These are phyloP conservation scores for Gymnoscopelus microlampas DNA, from an alignment of 2,797 vertebrate genomes.

Conservation along the genomic window DNA sequence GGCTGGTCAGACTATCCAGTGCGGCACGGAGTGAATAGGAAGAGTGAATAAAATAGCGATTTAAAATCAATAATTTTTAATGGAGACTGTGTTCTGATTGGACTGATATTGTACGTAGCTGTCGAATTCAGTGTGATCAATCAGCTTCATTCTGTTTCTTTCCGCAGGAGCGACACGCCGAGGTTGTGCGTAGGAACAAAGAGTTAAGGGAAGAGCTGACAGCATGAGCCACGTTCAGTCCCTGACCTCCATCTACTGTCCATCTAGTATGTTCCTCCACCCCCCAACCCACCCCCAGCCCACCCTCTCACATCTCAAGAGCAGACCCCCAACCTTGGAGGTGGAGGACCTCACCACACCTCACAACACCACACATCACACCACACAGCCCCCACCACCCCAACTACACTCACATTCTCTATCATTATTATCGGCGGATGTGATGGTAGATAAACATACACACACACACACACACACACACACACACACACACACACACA, in stretches of 20 bases:
- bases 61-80: no score
- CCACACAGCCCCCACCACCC: slow-evolving; percentile 59
- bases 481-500: no score
- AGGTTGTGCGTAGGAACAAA: slow-evolving; percentile 96
- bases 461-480: slow-evolving; percentile 20
- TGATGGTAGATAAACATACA: slow-evolving; percentile 51
- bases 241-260: slow-evolving; percentile 54
- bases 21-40: no score
- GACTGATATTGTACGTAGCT: no score
- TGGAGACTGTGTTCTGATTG: no score
- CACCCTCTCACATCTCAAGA: slow-evolving; percentile 48
- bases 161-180: slow-evolving; percentile 90
- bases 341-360: slow-evolving; percentile 60
- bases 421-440: slow-evolving; percentile 72
- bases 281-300: slow-evolving; percentile 35
- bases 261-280: slow-evolving; percentile 47
- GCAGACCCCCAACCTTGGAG: slow-evolving; percentile 62
- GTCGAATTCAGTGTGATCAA: no score
- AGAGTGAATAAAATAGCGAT: no score
- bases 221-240: slow-evolving; percentile 80
- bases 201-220: slow-evolving; percentile 93
- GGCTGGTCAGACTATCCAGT: no score
- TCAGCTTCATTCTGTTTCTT: slow-evolving; percentile 16
- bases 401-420: slow-evolving; percentile 57
- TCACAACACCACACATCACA: slow-evolving; percentile 37